Evolutionary conservation across 2,888 invertebrate species (phyloP), one percentile per base, ranked within the genome.

Genomic region (Melieria omissa): DNA sequence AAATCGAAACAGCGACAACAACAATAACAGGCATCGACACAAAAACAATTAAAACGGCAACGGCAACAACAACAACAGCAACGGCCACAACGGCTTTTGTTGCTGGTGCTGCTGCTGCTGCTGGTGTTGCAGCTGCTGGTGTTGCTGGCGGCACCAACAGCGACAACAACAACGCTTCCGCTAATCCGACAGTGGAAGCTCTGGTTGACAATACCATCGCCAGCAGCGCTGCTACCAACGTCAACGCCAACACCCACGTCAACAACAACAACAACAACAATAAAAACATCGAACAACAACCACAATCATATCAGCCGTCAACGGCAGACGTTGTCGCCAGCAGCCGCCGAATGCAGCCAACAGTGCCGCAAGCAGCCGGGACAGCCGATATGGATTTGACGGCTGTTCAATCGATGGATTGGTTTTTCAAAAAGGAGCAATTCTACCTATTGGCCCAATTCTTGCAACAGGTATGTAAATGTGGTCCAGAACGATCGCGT

Each of bases 381-480:
- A 91, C 92, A 89, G 91, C 90, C 86, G 93, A 93, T 90, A 94
- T 95, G 92, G 95, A 95, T 91, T 92, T 95, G 90, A 94, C 94
- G 91, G 93, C 95, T 89, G 94, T 95, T 92, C 95, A 95, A 91
- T 95, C 95, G 88, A 95, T 96, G 95, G 95, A 96, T 91, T 96
- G 96, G 95, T 92, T 96, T 88, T 95, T 95, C 91, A 95, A 95
- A 92, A 96, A 96, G 90, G 95, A 96, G 90, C 91, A 94, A 89
- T 95, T 96, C 90, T 96, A 95, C 90, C 91, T 96, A 87, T 91
- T 96, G 87, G 95, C 95, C 87, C 96, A 96, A 89, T 96, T 96
- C 90, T 96, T 96, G 95, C 96, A 96, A 94, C 96, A 96, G 95
- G 96, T 96, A 90, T 91, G 92, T 63, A 14, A 61, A 0, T 8